Conservation (phyloP, 2,797 vertebrate genomes). For the Gymnoscopelus braueri region DNA sequence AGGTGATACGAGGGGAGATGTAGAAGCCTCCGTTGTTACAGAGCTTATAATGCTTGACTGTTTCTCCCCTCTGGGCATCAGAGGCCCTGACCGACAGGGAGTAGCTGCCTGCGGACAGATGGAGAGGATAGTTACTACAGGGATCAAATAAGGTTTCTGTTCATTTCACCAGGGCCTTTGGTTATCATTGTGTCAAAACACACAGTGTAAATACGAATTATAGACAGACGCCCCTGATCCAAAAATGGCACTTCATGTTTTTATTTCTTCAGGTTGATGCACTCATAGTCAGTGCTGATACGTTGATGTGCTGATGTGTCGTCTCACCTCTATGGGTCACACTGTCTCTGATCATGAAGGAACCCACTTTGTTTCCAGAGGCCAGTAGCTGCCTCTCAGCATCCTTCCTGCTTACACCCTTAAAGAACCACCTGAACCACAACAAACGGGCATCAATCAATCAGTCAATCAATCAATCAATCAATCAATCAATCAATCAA, state of each 20-base stretch:
- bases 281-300: too few species aligned
- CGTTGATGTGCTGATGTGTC: too few species aligned
- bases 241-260: too few species aligned
- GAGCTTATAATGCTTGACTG: constrained; percentile 97
- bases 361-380: constrained; percentile 86
- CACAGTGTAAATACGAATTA: too few species aligned
- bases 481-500: too few species aligned
- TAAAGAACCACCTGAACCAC: constrained; percentile 92
- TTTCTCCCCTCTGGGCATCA: constrained; percentile 72
- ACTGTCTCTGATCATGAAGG: constrained; percentile 96
- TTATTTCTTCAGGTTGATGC: too few species aligned
- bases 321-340: constrained; percentile 90
- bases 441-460: too few species aligned
- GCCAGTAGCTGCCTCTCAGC: constrained; percentile 91
- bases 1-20: constrained; percentile 90
- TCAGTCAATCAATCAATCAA: too few species aligned
- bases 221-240: too few species aligned
- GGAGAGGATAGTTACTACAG: constrained; percentile 7
- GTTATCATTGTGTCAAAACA: too few species aligned
- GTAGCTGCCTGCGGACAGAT: constrained; percentile 85
- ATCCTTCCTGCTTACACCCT: constrained; percentile 91
- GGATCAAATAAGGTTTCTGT: too few species aligned
- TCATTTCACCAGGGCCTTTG: too few species aligned
- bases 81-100: constrained; percentile 91
- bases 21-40: constrained; percentile 93